These are phyloP conservation scores for Micronisus gabar DNA, from an alignment of 2,113 vertebrate genomes.

Conservation along the genomic window DNA sequence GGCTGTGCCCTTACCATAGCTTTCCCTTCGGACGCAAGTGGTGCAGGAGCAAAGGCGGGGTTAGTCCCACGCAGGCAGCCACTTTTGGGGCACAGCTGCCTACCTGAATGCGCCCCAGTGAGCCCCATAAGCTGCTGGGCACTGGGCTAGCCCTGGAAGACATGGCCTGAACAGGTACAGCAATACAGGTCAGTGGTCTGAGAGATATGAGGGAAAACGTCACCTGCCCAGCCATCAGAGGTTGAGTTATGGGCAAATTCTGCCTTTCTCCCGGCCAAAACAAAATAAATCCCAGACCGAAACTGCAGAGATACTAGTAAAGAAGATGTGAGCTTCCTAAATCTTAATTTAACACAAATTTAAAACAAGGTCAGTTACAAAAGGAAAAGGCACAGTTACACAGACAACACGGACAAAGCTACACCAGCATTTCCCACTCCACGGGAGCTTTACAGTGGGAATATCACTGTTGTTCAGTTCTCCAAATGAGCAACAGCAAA, in stretches of 20 bases:
- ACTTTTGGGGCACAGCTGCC: neutral
- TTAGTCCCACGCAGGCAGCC: rapidly evolving
- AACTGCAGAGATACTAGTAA: neutral
- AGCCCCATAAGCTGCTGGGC: neutral
- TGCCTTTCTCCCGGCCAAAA: neutral
- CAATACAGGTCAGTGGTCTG: neutral
- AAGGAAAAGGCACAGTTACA: neutral
- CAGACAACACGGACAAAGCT: neutral
- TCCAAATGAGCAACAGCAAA: neutral
- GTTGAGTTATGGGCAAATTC: neutral
- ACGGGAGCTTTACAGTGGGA: neutral
- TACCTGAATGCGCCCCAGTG: neutral
- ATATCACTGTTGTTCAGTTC: neutral
- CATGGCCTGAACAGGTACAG: rapidly evolving
- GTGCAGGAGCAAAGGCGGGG: neutral
- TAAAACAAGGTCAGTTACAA: neutral
- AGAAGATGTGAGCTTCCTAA: neutral
- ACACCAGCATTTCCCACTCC: neutral
- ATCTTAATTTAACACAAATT: neutral
- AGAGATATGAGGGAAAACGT: neutral
- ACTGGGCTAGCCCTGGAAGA: neutral
- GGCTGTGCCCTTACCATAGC: rapidly evolving
- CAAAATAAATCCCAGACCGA: neutral
- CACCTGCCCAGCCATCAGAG: neutral
- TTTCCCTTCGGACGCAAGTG: rapidly evolving